Base-by-base conservation (phyloP, 2,113 vertebrate species). In the Odontophorus gujanensis region DNA sequence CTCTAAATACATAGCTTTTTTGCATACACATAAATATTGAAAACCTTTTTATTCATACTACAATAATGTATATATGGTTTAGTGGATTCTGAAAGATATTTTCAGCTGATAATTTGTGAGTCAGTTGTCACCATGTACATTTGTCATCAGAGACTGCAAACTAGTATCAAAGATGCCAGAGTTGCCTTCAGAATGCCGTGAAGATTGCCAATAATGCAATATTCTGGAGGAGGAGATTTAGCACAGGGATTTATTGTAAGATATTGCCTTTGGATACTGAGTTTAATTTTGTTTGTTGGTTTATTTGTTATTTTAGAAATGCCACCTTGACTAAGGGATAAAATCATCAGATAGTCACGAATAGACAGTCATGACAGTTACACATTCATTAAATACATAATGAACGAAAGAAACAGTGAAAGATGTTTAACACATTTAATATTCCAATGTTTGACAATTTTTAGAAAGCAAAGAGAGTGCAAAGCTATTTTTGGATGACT, bases 141-240 rank as follows among this genome's bases (percentile, higher is more conserved):
- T 84, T 40, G 26, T 43, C 43, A 21, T 59, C 12, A 15, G 34
- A 89, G 34, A 59, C 21, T 50, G 26, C 21, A 66, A 18, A 48
- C 4, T 32, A 26, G 7, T 24, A 42, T 59, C 34, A 47, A 0
- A 4, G 0, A 18, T 67, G 28, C 13, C 28, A 63, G 57, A 50
- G 15, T 34, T 68, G 22, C 25, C 62, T 51, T 76, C 36, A 80
- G 87, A 67, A 61, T 65, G 17, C 32, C 22, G 57, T 74, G 34
- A 74, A 74, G 34, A 11, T 25, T 45, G 42, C 36, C 45, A 51
- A 5, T 72, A 72, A 43, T 10, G 16, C 19, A 51, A 8, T 13
- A 30, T 47, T 67, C 21, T 59, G 38, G 75, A 81, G 28, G 24
- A 84, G 1, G 28, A 6, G 9, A 36, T 75, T 72, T 80, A 24